These are phyloP conservation scores for Microtus oregoni DNA, from an alignment of 2,113 vertebrate genomes.

Conservation along the genomic window DNA sequence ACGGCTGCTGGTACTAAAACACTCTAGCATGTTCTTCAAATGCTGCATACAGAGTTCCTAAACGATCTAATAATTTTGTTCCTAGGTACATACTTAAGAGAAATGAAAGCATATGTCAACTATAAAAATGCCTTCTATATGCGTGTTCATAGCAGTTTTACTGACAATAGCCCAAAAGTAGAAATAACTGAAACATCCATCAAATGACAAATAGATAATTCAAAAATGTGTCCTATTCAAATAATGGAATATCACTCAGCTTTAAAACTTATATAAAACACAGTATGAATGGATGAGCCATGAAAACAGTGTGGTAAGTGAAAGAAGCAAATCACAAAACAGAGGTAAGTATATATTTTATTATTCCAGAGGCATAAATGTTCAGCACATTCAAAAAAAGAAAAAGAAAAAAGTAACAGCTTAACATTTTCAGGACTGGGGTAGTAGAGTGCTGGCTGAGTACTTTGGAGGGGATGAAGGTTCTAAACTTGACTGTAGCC, in stretches of 20 bases:
- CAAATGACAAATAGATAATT: background rate
- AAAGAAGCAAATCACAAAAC: conserved; percentile 2
- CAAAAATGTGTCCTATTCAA: background rate
- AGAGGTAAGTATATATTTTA: background rate
- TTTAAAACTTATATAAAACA: background rate
- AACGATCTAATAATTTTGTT: background rate
- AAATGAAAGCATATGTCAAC: background rate
- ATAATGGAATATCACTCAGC: background rate
- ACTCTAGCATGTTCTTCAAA: background rate
- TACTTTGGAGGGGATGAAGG: background rate
- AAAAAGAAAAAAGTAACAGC: too few relatives aligned
- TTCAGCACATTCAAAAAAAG: background rate
- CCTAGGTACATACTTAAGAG: background rate
- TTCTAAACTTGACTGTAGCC: background rate
- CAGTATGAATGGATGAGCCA: background rate
- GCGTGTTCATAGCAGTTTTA: background rate
- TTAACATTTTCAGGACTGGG: background rate
- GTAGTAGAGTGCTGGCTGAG: background rate
- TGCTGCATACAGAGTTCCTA: background rate
- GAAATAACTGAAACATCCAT: background rate
- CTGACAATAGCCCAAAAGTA: background rate
- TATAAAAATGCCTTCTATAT: background rate
- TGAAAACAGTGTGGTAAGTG: background rate
- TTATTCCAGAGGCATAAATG: background rate
- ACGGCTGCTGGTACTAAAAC: background rate